Evolutionary conservation across 2,113 vertebrate genomes (phyloP), one percentile per base, ranked within the genome.

Genomic region (Colossoma macropomum): DNA sequence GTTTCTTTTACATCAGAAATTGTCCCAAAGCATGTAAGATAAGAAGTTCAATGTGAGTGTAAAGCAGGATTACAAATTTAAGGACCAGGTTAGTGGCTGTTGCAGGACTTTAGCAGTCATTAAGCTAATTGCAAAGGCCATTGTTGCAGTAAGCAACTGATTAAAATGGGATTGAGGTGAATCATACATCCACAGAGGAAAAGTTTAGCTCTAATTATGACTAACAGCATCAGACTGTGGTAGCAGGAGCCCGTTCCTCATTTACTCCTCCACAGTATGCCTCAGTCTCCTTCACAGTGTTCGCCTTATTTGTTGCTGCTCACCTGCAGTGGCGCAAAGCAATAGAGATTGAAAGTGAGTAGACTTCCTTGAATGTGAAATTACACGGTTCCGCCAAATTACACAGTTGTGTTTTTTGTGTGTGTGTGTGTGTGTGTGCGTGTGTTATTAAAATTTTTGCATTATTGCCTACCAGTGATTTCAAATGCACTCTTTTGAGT

Each of bases 261-360:
- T 59, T 80, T 60, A 72, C 59, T 27, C 34, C 68, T 23, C 32
- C 32, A 5, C 68, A 62, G 68, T 56, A 25, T 7, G 68, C 54
- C 56, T 48, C 56, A 0, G 17, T 52, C 62, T 68, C 8, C 19
- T 19, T 12, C 45, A 19, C 32, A 45, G 32, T 21, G 48, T 23
- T 28, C n/a, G 2, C 25, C 50, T 27, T 28, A 66, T 80, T 71
- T 19, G 78, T 56, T 75, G 41, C 52, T 34, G 72, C 48, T 75
- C 80, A 82, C 80, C 80, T 75, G 63, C 52, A 7, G 73, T 27
- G 74, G 59, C 38, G 16, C 10, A 23, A 23, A 17, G 59, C 75
- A 25, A 27, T 19, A 45, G 38, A 25, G 38, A 25, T 1, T 0
- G 16, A 77, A 62, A 38, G 23, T 12, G 38, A 41, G 68, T n/a